phyloP scores from a whole-genome alignment of 2,113 vertebrate species.

The Zosterops japonicus region DNA sequence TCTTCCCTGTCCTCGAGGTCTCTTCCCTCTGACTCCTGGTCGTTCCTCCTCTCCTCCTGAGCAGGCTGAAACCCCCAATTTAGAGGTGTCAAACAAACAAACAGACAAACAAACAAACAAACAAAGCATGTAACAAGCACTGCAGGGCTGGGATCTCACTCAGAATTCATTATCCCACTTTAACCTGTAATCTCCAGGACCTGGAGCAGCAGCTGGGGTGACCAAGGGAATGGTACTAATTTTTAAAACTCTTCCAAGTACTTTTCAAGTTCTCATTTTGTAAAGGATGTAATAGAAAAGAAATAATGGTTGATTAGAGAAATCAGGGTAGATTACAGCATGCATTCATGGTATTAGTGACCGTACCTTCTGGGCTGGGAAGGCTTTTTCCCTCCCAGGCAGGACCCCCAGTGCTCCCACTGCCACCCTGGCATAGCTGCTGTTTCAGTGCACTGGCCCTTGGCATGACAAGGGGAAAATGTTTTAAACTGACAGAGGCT shows the following conservation, averaged over 20 bases:
- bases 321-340: not conserved
- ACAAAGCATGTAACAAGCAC: not conserved
- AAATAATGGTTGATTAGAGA: not conserved
- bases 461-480: not conserved
- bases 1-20: slow-evolving; percentile 70
- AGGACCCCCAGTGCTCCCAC: not conserved
- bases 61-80: slow-evolving; percentile 71
- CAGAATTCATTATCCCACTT: not conserved
- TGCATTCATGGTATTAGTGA: not conserved
- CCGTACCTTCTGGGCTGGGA: not conserved
- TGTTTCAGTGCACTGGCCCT: not conserved
- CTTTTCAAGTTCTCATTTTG: not conserved
- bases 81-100: not conserved
- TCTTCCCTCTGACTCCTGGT: slow-evolving; percentile 68
- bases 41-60: slow-evolving; percentile 83
- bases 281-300: not conserved
- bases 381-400: not conserved
- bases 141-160: not conserved
- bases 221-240: not conserved
- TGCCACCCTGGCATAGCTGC: not conserved
- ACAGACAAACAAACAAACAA: not conserved
- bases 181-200: not conserved
- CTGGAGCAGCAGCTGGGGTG: not conserved
- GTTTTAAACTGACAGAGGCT: not conserved
- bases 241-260: not conserved